These are phyloP conservation scores for Megaceryle alcyon DNA, from an alignment of 2,797 vertebrate genomes.

Conservation along the genomic window DNA sequence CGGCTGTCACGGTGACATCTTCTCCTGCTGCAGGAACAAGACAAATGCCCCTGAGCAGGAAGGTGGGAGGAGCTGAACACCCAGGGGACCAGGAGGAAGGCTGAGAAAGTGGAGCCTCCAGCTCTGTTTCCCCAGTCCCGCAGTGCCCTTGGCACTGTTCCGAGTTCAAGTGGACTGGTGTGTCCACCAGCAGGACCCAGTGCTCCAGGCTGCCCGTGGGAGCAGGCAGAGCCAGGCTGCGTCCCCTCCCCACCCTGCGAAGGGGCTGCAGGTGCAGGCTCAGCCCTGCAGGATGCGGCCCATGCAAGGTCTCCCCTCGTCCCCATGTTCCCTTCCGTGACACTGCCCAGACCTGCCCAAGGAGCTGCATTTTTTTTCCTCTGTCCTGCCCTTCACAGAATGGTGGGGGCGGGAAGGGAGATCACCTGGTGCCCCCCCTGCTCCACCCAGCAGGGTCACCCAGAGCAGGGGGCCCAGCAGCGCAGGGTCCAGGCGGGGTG, in stretches of 20 bases:
- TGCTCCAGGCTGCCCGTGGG: background rate
- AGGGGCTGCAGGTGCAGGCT: background rate
- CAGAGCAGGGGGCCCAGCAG: no score
- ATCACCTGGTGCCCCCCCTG: no score
- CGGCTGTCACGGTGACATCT: background rate
- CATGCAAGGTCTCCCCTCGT: background rate
- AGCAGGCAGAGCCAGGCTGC: background rate
- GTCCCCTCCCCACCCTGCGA: background rate
- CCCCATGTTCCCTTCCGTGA: no score
- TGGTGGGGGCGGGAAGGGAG: no score
- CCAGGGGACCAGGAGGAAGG: background rate
- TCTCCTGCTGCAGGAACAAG: background rate
- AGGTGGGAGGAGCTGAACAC: fast-evolving
- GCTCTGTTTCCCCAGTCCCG: background rate
- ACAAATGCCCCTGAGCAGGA: background rate
- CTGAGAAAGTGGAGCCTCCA: background rate
- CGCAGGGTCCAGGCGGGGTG: no score
- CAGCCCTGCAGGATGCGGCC: background rate
- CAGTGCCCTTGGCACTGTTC: fast-evolving
- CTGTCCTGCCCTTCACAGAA: background rate
- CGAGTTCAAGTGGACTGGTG: fast-evolving
- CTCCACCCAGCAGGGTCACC: no score
- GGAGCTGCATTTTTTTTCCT: background rate
- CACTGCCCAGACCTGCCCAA: no score
- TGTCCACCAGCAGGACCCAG: background rate